phyloP scores from a whole-genome alignment of 2,888 invertebrate species.

The Linnaemya tessellans region DNA sequence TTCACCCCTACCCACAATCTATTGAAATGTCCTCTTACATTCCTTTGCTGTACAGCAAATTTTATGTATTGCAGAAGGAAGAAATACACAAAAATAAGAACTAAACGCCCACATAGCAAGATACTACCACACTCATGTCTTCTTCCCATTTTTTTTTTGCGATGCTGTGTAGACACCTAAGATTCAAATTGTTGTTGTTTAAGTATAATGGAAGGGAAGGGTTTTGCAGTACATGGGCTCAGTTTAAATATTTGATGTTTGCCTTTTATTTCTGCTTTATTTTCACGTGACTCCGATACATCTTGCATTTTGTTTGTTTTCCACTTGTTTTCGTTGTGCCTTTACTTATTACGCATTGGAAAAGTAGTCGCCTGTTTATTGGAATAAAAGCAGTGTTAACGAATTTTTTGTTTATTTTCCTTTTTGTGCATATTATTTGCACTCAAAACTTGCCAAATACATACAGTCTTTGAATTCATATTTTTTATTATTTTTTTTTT shows the following conservation, averaged over 20 bases:
- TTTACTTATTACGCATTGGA: neutral
- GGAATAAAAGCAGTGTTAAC: neutral
- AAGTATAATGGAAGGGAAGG: neutral
- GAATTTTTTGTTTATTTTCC: slow-evolving; percentile 2
- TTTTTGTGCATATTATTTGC: too few species aligned
- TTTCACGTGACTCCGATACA: slow-evolving; percentile 54
- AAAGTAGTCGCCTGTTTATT: slow-evolving; percentile 10
- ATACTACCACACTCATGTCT: slow-evolving; percentile 26
- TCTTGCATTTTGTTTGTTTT: slow-evolving; percentile 28
- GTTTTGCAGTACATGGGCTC: neutral
- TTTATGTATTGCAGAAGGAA: slow-evolving; percentile 60
- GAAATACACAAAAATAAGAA: slow-evolving; percentile 44
- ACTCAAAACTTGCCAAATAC: too few species aligned
- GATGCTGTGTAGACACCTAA: slow-evolving; percentile 67
- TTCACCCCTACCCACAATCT: neutral
- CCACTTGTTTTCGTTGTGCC: neutral
- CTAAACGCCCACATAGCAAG: slow-evolving; percentile 69
- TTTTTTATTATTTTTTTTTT: too few species aligned
- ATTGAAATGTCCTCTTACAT: slow-evolving; percentile 47
- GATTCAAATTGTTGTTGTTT: slow-evolving; percentile 26
- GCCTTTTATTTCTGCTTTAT: slow-evolving; percentile 12
- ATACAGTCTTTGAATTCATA: too few species aligned
- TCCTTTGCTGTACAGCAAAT: slow-evolving; percentile 42
- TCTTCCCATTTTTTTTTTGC: slow-evolving; percentile 31
- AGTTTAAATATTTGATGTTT: slow-evolving; percentile 2